A percentile compares a stretch with the other conserved stretches of the same genome.
phyloP scores from a whole-genome alignment of 2,888 invertebrate species.

The Habrosyne pyritoides region DNA sequence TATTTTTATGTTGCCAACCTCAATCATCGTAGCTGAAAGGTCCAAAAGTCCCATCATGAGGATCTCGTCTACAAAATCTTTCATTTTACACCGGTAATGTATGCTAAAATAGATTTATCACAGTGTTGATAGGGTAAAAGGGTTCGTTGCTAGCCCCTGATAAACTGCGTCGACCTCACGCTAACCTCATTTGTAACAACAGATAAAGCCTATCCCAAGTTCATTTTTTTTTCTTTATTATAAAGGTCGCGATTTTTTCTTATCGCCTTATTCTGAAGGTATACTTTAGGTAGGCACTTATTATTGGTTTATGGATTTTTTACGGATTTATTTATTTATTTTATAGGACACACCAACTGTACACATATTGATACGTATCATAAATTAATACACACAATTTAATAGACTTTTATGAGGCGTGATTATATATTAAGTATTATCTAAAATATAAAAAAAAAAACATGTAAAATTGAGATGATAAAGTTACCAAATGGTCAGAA shows the following conservation, averaged over 20 bases:
- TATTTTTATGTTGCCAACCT: not conserved
- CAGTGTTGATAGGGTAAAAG: slow-evolving; percentile 19
- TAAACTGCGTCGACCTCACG: slow-evolving; percentile 27
- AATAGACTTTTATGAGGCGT: no score
- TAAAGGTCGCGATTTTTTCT: slow-evolving; percentile 19
- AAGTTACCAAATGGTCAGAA: no score
- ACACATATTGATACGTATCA: no score
- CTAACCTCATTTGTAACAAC: slow-evolving; percentile 37
- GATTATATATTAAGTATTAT: no score
- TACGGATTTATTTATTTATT: no score
- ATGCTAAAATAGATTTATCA: slow-evolving; percentile 23
- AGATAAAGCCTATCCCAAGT: slow-evolving; percentile 34
- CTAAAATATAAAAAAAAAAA: no score
- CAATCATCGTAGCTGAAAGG: not conserved
- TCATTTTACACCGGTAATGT: slow-evolving; percentile 21
- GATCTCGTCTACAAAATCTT: slow-evolving; percentile 9
- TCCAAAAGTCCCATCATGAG: not conserved
- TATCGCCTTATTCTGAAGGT: slow-evolving; percentile 14
- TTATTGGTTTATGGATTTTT: not conserved
- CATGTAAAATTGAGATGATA: no score
- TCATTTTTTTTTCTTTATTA: slow-evolving; percentile 14
- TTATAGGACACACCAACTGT: no score
- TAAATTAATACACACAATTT: no score
- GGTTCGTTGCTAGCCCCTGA: slow-evolving; percentile 17
- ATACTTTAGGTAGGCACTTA: slow-evolving; percentile 3